phyloP scores from a whole-genome alignment of 30 jellyfish, hydroid and myxozoan genomes.

The Pelagia noctiluca region DNA sequence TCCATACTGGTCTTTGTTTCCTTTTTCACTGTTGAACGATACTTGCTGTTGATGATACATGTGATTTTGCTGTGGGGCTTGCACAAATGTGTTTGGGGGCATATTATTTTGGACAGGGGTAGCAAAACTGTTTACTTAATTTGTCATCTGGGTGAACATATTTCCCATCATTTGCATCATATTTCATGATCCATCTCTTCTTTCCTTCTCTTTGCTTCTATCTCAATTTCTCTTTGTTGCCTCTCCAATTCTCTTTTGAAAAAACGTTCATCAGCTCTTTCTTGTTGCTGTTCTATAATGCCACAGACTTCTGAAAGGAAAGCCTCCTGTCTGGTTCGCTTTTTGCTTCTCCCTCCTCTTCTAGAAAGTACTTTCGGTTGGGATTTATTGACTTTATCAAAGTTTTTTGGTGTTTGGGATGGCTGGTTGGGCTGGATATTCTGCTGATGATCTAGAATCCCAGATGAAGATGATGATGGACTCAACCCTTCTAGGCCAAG shows the following conservation, averaged over 20 bases:
- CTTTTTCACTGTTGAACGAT: no score
- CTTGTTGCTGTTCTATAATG: slow-evolving; percentile 10
- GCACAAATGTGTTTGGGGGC: no score
- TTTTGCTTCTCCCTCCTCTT: slow-evolving; percentile 26
- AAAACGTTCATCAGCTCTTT: slow-evolving; percentile 9
- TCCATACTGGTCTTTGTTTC: no score
- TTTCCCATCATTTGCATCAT: no score
- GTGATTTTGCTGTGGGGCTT: no score
- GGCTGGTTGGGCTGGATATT: not conserved
- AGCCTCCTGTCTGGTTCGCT: slow-evolving; percentile 19
- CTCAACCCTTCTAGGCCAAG: no score
- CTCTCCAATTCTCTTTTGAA: slow-evolving; percentile 5
- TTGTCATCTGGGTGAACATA: slow-evolving; percentile 14
- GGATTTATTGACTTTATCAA: not conserved
- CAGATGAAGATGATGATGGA: no score
- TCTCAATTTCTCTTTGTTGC: no score
- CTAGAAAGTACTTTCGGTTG: not conserved
- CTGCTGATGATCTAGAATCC: no score
- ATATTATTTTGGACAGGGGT: slow-evolving; percentile 1
- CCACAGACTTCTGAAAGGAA: slow-evolving; percentile 3
- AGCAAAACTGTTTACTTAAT: not conserved
- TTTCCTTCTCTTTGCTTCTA: no score
- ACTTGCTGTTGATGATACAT: no score
- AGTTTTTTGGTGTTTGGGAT: not conserved
- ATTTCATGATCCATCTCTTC: not conserved